These are phyloP conservation scores for Scaeva pyrastri DNA, from an alignment of 2,888 invertebrate species.

Conservation along the genomic window DNA sequence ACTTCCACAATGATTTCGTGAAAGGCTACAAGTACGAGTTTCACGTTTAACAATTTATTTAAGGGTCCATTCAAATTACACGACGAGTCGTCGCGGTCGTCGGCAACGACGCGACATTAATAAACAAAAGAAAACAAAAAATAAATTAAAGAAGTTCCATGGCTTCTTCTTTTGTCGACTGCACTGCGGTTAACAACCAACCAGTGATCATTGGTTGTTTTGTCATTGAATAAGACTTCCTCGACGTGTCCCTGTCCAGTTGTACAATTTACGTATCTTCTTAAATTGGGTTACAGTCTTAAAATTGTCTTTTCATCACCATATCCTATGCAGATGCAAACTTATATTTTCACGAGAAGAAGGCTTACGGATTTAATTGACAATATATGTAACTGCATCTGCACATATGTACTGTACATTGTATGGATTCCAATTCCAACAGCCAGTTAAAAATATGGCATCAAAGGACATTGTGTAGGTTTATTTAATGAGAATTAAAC, in stretches of 20 bases:
- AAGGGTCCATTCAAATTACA: neutral
- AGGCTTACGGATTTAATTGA: neutral
- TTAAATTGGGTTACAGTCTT: neutral
- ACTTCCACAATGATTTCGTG: neutral
- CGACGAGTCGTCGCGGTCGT: no score
- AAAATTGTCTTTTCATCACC: neutral
- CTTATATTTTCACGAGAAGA: neutral
- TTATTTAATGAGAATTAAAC: constrained; percentile 46
- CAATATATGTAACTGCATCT: no score
- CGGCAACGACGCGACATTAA: no score
- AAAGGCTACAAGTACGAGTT: neutral
- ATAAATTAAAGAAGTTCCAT: constrained; percentile 39
- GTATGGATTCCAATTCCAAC: neutral
- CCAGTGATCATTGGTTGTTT: neutral
- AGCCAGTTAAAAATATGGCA: neutral
- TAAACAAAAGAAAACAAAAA: constrained; percentile 3
- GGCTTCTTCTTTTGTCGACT: constrained; percentile 48
- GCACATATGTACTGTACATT: no score
- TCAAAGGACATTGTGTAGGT: constrained; percentile 53
- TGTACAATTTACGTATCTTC: neutral
- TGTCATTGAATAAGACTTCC: neutral
- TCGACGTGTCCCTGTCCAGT: neutral
- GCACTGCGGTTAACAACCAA: neutral
- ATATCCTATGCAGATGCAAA: neutral
- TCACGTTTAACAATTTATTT: neutral